Percentiles rank a stretch among this genome's conserved stretches.
Evolutionary conservation across 2,113 vertebrate species (phyloP).

Genomic region (Phoenicopterus ruber): DNA sequence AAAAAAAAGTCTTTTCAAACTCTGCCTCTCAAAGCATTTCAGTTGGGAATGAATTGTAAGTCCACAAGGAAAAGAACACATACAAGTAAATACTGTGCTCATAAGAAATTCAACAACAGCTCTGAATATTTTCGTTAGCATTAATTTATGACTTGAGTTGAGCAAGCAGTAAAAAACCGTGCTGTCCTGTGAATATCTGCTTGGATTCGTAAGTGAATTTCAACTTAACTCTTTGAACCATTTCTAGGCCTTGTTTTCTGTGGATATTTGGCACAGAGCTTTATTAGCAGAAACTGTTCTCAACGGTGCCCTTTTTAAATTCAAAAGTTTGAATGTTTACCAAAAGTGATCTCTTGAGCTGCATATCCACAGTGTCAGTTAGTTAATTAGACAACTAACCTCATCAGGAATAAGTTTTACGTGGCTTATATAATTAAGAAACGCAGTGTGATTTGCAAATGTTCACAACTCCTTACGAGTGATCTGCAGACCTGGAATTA

Average conservation of each 20-base stretch:
- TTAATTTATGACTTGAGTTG: constrained; percentile 51
- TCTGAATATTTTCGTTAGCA: constrained; percentile 46
- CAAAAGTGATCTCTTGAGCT: not conserved
- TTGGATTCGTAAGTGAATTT: constrained; percentile 9
- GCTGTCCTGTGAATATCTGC: not conserved
- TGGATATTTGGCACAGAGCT: not conserved
- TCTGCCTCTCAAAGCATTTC: constrained; percentile 10
- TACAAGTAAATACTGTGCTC: constrained; percentile 35
- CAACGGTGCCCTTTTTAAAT: not conserved
- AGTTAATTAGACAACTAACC: constrained; percentile 29
- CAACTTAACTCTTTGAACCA: not conserved
- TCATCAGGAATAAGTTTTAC: constrained; percentile 13
- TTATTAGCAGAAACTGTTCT: not conserved
- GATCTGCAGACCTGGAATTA: constrained; percentile 33
- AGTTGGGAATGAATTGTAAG: not conserved
- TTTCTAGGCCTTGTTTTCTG: not conserved
- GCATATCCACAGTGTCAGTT: not conserved
- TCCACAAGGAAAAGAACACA: not conserved
- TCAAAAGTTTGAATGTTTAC: not conserved
- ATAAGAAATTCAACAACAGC: constrained; percentile 28
- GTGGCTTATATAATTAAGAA: constrained; percentile 14
- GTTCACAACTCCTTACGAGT: not conserved
- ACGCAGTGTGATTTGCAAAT: not conserved
- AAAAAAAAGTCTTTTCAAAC: constrained; percentile 24
- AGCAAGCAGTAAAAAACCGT: constrained; percentile 1